Evolutionary conservation across 2,113 vertebrate species (phyloP).

Genomic region (Tylochromis polylepis): DNA sequence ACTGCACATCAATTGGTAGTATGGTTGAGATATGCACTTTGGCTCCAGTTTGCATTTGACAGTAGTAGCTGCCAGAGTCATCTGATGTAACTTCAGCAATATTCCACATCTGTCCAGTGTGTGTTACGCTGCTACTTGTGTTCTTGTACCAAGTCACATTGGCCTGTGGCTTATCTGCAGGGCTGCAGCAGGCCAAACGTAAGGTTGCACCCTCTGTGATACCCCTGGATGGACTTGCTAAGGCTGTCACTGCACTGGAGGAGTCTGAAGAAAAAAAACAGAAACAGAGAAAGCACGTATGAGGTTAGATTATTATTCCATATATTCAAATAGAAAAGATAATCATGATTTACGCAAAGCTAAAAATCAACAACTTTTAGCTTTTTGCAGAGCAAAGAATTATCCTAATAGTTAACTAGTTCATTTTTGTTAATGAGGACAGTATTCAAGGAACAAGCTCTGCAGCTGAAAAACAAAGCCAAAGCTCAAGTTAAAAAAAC

Average conservation of each 20-base stretch:
- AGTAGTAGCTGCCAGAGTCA: slow-evolving; percentile 45
- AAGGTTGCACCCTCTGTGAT: slow-evolving; percentile 25
- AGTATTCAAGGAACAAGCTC: not conserved
- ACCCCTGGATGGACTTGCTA: not conserved
- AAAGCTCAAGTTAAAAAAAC: not conserved
- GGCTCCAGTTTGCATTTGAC: slow-evolving; percentile 38
- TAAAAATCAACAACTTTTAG: not conserved
- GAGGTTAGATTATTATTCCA: not conserved
- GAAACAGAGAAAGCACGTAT: not conserved
- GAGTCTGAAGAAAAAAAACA: slow-evolving; percentile 19
- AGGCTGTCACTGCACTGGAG: not conserved
- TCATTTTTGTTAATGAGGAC: not conserved
- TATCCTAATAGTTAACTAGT: not conserved
- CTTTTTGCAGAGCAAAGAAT: not conserved
- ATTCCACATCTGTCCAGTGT: slow-evolving; percentile 30
- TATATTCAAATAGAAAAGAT: not conserved
- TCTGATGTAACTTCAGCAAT: not conserved
- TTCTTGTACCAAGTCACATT: slow-evolving; percentile 43
- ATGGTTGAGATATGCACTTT: slow-evolving; percentile 4
- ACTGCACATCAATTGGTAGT: slow-evolving; percentile 34
- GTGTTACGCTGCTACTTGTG: not conserved
- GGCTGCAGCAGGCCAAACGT: slow-evolving; percentile 52
- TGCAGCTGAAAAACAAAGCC: not conserved
- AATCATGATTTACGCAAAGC: not conserved
- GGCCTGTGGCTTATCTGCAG: not conserved